phyloP scores from a whole-genome alignment of 2,113 vertebrate species.

The Ceyx cyanopectus region DNA sequence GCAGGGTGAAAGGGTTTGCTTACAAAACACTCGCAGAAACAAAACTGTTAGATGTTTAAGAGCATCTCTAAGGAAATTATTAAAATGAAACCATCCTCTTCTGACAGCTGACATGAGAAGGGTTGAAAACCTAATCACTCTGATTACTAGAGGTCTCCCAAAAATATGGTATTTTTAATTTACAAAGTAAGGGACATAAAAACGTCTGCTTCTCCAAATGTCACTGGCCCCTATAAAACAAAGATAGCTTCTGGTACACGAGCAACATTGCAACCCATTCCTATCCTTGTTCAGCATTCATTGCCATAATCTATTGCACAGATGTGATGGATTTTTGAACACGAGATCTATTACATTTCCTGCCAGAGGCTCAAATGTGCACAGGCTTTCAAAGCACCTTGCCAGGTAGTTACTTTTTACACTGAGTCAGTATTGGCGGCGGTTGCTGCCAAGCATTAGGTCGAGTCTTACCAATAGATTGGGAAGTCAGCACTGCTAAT shows the following conservation, averaged over 20 bases:
- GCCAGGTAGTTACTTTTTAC: conserved; percentile 52
- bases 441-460: background rate
- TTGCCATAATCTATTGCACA: conserved; percentile 7
- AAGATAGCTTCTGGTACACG: background rate
- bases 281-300: background rate
- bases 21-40: background rate
- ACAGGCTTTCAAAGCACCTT: conserved; percentile 30
- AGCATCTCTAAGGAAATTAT: background rate
- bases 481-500: background rate
- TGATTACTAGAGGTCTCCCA: background rate
- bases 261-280: background rate
- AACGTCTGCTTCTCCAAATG: background rate
- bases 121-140: background rate
- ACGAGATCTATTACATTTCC: conserved; percentile 18
- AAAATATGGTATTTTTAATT: background rate
- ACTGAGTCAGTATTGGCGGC: background rate
- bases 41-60: background rate
- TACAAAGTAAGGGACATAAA: background rate
- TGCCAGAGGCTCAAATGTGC: conserved; percentile 4
- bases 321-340: conserved; percentile 40
- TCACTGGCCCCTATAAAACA: background rate
- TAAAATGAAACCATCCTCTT: conserved; percentile 3
- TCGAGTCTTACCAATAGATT: background rate
- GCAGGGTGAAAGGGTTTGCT: background rate
- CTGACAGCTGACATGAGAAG: background rate